phyloP scores from a whole-genome alignment of 2,113 vertebrate genomes.

The Peromyscus polionotus region DNA sequence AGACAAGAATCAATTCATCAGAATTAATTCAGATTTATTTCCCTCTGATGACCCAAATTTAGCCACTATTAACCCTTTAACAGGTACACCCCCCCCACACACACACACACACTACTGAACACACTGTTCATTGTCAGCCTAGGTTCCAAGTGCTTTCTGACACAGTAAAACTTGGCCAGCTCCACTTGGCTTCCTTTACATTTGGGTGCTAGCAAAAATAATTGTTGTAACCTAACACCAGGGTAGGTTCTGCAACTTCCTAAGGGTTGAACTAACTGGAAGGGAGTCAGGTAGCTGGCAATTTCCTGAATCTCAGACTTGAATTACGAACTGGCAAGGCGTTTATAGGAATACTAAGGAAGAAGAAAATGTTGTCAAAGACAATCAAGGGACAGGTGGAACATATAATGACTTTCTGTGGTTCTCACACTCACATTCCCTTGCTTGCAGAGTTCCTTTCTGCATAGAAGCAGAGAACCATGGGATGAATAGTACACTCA shows the following conservation, averaged over 20 bases:
- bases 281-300: neutral
- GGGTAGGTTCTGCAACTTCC: neutral
- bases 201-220: neutral
- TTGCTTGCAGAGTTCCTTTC: neutral
- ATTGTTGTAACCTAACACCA: neutral
- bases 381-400: neutral
- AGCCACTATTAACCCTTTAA: constrained; percentile 12
- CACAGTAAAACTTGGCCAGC: neutral
- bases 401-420: neutral
- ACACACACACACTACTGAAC: neutral
- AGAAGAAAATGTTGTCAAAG: neutral
- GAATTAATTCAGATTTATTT: neutral
- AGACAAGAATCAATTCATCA: neutral
- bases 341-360: neutral
- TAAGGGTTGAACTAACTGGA: neutral
- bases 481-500: neutral
- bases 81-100: neutral
- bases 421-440: neutral
- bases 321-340: neutral
- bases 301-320: constrained; percentile 14
- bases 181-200: constrained; percentile 14
- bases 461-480: neutral
- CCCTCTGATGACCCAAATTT: neutral
- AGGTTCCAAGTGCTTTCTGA: neutral
- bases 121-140: neutral